A percentile compares a stretch with the other conserved stretches of the same genome.
These are phyloP conservation scores for Sminthurinus aureus DNA, from an alignment of 2,888 invertebrate genomes.

Conservation along the genomic window DNA sequence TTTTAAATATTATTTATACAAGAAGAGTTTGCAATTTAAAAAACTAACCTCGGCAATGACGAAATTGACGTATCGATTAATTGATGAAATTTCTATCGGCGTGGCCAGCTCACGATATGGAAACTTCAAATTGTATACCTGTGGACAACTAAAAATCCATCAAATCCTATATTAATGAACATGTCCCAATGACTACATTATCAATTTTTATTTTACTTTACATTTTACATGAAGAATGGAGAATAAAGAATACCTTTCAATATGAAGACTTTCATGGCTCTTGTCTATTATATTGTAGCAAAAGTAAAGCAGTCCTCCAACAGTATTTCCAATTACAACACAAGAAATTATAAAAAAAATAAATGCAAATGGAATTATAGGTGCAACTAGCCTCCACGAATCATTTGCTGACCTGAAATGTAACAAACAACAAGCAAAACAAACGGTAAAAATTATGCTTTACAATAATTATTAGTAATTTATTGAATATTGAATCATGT, in stretches of 20 bases:
- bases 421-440: neutral
- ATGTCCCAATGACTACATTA: neutral
- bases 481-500: too few relatives aligned
- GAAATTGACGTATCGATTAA: constrained; percentile 16
- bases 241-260: constrained; percentile 10
- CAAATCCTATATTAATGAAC: too few relatives aligned
- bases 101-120: neutral
- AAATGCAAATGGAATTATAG: constrained; percentile 4
- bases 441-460: neutral
- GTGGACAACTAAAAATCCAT: constrained; percentile 14
- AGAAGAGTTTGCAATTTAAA: too few relatives aligned
- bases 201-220: neutral
- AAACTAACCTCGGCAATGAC: constrained; percentile 11
- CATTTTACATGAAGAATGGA: neutral
- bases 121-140: neutral
- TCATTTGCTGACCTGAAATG: neutral
- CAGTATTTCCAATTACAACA: constrained; percentile 2
- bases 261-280: constrained; percentile 17
- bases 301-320: constrained; percentile 10
- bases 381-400: constrained; percentile 16
- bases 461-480: neutral
- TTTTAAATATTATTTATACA: too few relatives aligned
- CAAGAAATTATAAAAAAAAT: constrained; percentile 17
- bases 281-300: constrained; percentile 6
- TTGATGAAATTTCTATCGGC: neutral